These are phyloP conservation scores for Picathartes gymnocephalus DNA, from an alignment of 2,113 vertebrate genomes.

Conservation along the genomic window DNA sequence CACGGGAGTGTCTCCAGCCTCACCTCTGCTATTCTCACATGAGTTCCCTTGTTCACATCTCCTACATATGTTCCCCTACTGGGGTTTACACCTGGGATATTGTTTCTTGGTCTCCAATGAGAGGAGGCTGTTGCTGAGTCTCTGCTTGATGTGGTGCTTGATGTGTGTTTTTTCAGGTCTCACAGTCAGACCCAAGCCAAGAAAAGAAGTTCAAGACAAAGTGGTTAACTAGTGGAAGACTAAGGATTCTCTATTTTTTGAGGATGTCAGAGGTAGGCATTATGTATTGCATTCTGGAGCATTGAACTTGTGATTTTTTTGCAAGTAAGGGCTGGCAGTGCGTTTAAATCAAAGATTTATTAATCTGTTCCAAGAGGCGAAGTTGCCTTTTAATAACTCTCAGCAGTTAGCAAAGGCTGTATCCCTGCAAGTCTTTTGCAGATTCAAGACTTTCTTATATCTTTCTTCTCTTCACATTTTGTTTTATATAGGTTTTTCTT, in stretches of 20 bases:
- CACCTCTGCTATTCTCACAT: background rate
- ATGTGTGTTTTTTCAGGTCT: background rate
- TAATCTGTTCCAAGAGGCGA: background rate
- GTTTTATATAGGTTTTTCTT: background rate
- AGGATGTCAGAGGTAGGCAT: background rate
- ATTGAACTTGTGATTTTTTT: background rate
- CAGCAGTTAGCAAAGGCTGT: background rate
- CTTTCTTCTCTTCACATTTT: background rate
- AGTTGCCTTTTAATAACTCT: background rate
- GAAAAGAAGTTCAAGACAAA: background rate
- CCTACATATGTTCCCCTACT: background rate
- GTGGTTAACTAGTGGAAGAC: background rate
- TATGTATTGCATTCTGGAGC: background rate
- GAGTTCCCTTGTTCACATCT: background rate
- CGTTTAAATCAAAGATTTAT: background rate
- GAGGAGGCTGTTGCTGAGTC: background rate
- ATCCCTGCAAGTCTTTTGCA: background rate
- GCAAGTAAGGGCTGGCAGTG: background rate
- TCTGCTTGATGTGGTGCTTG: background rate
- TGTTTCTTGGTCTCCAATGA: rapidly evolving
- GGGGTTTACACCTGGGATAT: background rate
- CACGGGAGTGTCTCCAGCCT: rapidly evolving
- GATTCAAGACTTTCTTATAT: background rate
- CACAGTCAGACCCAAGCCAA: background rate
- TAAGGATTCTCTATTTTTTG: background rate